Evolutionary conservation across 2,888 invertebrate species (phyloP), one percentile per base, ranked within the genome.

Genomic region (Mythimna albipuncta): DNA sequence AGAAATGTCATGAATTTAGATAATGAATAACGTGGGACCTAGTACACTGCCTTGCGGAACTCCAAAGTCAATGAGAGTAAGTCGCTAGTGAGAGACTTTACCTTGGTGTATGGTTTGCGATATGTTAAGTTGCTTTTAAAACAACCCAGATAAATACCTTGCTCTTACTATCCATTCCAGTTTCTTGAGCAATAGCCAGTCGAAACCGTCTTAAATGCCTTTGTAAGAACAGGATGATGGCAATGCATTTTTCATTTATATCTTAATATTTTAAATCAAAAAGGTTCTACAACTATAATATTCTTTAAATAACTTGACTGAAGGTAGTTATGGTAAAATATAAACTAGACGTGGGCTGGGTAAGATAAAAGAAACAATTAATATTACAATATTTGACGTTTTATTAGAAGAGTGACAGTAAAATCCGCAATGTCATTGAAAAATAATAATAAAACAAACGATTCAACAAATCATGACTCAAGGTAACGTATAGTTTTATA

Each of bases 401-500:
- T 96, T 96, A 96, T 95, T 96, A 95, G 93, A 94, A 95, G 93
- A 93, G 93, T 95, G 96, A 96, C 94, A 95, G 93, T 93, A 93
- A 92, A 94, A 95, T 94, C 92, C 91, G 94, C 90, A 94, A 95
- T 95, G 94, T 95, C 95, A 95, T 95, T 94, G 93, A 90, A 94
- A 94, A 94, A 94, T 94, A 93, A 95, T 91, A 95, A 93, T 94
- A 94, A 95, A 94, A 95, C 94, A 95, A 96, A 95, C 94, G 93
- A 94, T 94, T 95, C 87, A 96, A 96, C 96, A 96, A 96, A 94
- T 95, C 93, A 94, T 95, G 96, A 96, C 96, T 95, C 94, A 94
- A 94, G 95, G 95, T 96, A 96, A 96, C 90, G 90, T 90, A 93
- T 93, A 95, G 95, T 95, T 95, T 95, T 93, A 73, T 69, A 95